Percentiles rank a stretch among this genome's conserved stretches.
Evolutionary conservation across 1,140 invertebrate species (phyloP).

Genomic region (Prorops nasuta): DNA sequence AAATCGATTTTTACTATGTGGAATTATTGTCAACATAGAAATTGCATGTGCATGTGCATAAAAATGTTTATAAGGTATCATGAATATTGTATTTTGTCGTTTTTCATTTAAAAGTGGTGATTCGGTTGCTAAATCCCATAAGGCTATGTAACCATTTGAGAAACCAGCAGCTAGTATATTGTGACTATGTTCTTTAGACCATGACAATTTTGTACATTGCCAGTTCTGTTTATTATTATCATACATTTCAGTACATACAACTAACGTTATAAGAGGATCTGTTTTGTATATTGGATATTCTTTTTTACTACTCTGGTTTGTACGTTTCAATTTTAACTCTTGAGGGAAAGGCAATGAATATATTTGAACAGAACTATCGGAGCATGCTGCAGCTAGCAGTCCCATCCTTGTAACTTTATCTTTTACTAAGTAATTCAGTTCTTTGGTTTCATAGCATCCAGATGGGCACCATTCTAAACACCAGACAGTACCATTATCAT

Average conservation of each 20-base stretch:
- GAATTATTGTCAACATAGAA: slow-evolving; percentile 33
- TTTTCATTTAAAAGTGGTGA: slow-evolving; percentile 56
- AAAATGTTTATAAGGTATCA: slow-evolving; percentile 50
- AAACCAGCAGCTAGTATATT: slow-evolving; percentile 63
- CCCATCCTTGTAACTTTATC: slow-evolving; percentile 58
- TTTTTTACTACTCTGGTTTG: slow-evolving; percentile 3
- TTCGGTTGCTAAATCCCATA: slow-evolving; percentile 59
- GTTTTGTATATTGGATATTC: slow-evolving; percentile 46
- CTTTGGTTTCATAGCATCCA: slow-evolving; percentile 59
- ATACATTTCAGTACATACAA: slow-evolving; percentile 34
- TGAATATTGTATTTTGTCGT: slow-evolving; percentile 41
- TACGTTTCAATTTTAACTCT: slow-evolving; percentile 30
- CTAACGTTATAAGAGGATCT: slow-evolving; percentile 44
- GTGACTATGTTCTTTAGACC: slow-evolving; percentile 51
- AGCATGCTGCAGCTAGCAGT: slow-evolving; percentile 67
- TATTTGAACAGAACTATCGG: slow-evolving; percentile 63
- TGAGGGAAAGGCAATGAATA: slow-evolving; percentile 62
- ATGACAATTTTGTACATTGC: slow-evolving; percentile 52
- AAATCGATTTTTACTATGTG: slow-evolving; percentile 42
- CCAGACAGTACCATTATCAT: slow-evolving; percentile 69
- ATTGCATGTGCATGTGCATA: slow-evolving; percentile 51
- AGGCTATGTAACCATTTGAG: slow-evolving; percentile 62
- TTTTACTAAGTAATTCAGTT: slow-evolving; percentile 31
- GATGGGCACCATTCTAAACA: slow-evolving; percentile 75
- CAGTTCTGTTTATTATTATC: slow-evolving; percentile 35